These are phyloP conservation scores for Pangasianodon hypophthalmus DNA, from an alignment of 2,113 vertebrate genomes.

Conservation along the genomic window DNA sequence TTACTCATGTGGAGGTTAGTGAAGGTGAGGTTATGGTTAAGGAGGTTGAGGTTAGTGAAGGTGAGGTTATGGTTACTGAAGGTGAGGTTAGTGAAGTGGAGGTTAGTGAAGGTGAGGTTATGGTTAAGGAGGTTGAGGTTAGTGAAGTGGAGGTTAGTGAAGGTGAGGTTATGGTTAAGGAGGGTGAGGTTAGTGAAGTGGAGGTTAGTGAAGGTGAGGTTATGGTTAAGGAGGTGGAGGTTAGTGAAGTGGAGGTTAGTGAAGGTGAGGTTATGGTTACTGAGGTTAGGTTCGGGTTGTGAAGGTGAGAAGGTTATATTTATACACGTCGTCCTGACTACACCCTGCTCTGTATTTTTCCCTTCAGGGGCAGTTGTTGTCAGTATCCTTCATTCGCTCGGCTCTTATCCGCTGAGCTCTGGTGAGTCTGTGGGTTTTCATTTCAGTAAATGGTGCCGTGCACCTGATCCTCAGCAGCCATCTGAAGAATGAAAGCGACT, in stretches of 20 bases:
- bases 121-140: background rate
- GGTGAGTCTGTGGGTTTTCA: background rate
- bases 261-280: background rate
- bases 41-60: background rate
- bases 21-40: background rate
- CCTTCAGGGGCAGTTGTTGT: background rate
- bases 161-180: background rate
- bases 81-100: background rate
- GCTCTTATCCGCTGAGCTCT: background rate
- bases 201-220: background rate
- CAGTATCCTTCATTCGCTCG: background rate
- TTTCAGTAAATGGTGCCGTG: background rate
- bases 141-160: background rate
- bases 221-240: background rate
- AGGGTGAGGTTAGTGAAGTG: background rate
- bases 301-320: background rate
- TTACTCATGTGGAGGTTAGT: background rate
- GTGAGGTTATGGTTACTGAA: background rate
- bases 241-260: background rate
- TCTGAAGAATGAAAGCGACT: background rate
- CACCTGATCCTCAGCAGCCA: background rate
- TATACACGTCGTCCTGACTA: background rate
- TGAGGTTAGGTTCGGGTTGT: background rate
- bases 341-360: background rate
- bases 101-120: background rate